Conservation (phyloP, 2,888 invertebrate species). For the Syritta pipiens region DNA sequence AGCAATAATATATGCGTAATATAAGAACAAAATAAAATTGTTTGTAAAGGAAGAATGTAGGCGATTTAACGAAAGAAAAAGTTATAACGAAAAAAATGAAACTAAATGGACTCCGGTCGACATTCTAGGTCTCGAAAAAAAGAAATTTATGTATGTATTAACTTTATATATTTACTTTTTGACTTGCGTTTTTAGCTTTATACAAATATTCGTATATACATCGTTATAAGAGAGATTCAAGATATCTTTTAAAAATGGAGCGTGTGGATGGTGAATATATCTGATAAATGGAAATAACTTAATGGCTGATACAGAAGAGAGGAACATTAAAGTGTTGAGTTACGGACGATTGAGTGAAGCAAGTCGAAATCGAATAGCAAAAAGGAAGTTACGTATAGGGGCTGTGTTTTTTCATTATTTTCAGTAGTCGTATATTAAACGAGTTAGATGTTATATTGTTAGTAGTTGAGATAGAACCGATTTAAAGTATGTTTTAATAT, state of each 20-base stretch:
- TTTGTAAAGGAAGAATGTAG: constrained; percentile 6
- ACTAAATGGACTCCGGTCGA: constrained; percentile 40
- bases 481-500: too few species aligned
- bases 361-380: too few species aligned
- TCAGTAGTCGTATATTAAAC: too few species aligned
- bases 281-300: neutral
- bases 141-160: neutral
- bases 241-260: constrained; percentile 16
- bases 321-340: neutral
- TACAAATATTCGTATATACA: constrained; percentile 45
- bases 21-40: constrained; percentile 6
- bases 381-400: too few species aligned
- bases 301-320: neutral
- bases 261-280: neutral
- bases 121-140: constrained; percentile 28
- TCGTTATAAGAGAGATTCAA: constrained; percentile 18
- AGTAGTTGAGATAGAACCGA: too few species aligned
- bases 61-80: constrained; percentile 8
- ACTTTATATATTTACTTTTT: constrained; percentile 12
- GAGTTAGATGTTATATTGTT: too few species aligned
- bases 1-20: constrained; percentile 3
- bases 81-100: constrained; percentile 21
- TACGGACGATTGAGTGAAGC: too few species aligned
- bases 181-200: constrained; percentile 6
- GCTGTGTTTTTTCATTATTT: too few species aligned